A percentile compares a stretch with the other conserved stretches of the same genome.
Conservation (phyloP, 2,888 invertebrate species). For the Pristionchus maxplancki region DNA sequence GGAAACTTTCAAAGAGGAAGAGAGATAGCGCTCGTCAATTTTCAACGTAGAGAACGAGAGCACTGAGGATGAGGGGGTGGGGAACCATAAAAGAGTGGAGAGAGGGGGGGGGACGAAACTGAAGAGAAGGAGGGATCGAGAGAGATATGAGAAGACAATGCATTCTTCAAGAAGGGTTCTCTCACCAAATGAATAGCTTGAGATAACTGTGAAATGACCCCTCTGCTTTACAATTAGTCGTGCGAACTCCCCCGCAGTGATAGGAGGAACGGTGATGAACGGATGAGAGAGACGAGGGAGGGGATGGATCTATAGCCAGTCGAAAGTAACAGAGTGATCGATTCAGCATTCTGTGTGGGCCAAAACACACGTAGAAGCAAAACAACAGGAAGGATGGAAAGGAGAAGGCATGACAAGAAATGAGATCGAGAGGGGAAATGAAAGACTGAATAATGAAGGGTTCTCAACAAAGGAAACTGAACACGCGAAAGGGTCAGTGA, state of each 20-base stretch:
- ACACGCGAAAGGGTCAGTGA: background rate
- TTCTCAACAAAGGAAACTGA: background rate
- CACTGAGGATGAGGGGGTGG: background rate
- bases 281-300: background rate
- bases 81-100: background rate
- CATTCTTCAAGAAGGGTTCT: background rate
- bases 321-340: constrained; percentile 19
- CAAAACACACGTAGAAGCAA: constrained; percentile 11
- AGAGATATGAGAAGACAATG: background rate
- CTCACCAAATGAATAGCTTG: background rate
- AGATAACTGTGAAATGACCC: background rate
- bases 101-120: background rate
- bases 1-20: background rate
- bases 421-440: background rate
- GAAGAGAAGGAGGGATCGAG: background rate
- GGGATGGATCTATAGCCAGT: background rate
- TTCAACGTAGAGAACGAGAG: constrained; percentile 7
- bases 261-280: background rate
- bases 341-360: constrained; percentile 1
- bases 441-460: constrained; percentile 1
- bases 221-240: background rate
- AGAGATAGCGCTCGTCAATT: background rate
- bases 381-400: background rate
- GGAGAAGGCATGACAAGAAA: background rate
- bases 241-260: background rate